phyloP scores from a whole-genome alignment of 2,113 vertebrate genomes.

The Clarias magur region DNA sequence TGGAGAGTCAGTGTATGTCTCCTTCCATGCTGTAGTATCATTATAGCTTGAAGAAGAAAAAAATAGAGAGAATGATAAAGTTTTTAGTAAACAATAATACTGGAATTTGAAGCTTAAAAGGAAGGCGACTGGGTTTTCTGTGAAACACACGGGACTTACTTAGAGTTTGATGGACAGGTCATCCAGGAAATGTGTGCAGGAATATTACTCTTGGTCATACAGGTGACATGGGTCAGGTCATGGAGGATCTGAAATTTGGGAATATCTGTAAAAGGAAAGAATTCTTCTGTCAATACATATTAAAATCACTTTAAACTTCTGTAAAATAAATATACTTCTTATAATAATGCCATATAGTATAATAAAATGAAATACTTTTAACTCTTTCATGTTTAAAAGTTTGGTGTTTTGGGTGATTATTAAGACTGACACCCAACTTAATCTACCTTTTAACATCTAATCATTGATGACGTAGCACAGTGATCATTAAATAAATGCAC shows the following conservation, averaged over 20 bases:
- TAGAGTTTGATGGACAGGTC: slow-evolving; percentile 31
- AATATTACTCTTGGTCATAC: slow-evolving; percentile 40
- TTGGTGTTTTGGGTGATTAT: not conserved
- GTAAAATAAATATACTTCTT: not conserved
- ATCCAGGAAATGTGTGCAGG: slow-evolving; percentile 46
- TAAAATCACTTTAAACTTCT: not conserved
- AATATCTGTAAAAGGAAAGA: slow-evolving; percentile 45
- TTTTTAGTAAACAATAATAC: not conserved
- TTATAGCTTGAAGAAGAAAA: slow-evolving; percentile 50
- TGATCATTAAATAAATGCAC: no score
- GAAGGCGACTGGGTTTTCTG: not conserved
- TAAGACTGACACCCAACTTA: not conserved
- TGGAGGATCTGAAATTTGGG: not conserved
- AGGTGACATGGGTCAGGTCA: not conserved
- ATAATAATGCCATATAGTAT: not conserved
- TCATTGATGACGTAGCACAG: no score
- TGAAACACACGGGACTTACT: slow-evolving; percentile 27
- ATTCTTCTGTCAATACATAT: not conserved
- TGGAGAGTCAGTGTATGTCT: not conserved
- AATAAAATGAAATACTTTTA: not conserved
- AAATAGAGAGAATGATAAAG: not conserved
- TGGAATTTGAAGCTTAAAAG: not conserved
- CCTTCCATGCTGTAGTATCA: slow-evolving; percentile 41
- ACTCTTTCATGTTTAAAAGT: not conserved
- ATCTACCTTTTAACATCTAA: not conserved